Base-by-base conservation (phyloP, 2,113 vertebrate genomes). In the Otolemur garnettii region DNA sequence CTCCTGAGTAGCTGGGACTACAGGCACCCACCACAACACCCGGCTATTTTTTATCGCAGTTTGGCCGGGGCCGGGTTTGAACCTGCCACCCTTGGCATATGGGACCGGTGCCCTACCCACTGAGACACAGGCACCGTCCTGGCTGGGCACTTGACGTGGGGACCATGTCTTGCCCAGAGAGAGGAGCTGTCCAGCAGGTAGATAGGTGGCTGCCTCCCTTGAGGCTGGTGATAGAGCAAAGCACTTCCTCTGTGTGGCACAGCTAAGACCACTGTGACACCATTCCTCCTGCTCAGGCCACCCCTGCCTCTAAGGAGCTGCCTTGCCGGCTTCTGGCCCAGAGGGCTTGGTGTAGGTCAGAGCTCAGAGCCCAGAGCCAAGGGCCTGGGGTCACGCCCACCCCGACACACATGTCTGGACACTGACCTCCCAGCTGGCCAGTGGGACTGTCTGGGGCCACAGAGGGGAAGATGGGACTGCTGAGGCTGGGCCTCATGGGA, bases 381-480 rank as follows among this genome's bases (percentile, higher is more conserved):
- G 59, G 35, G 10, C 14, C 13, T 0, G 35, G 42, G 26, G 9
- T 22, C 33, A 8, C n/a, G 2, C 38, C 42, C 60, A 15, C 24
- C 22, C 2, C 9, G 1, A 19, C 0, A 2, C 2, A 11, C 24
- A 1, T 2, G 7, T 14, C 66, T 21, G 30, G 53, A 17, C 0
- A 0, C 50, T 0, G 72, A 33, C 57, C 22, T 24, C 24, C n/a
- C 38, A 33, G 8, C 6, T 18, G 42, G 8, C 78, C 30, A 1
- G 50, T 42, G 53, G 42, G 57, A 33, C 7, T 10, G 30, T 45
- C 22, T 22, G 6, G 42, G 50, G 84, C 21, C 59, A n/a, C 2
- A 13, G 66, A 24, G 11, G 30, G 66, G 57, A 45, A 82, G 18
- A 33, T 2, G 22, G 38, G 35, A 28, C 11, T 6, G 0, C 13